Conservation (phyloP, 2,113 vertebrate species). For the Lophura nycthemera region DNA sequence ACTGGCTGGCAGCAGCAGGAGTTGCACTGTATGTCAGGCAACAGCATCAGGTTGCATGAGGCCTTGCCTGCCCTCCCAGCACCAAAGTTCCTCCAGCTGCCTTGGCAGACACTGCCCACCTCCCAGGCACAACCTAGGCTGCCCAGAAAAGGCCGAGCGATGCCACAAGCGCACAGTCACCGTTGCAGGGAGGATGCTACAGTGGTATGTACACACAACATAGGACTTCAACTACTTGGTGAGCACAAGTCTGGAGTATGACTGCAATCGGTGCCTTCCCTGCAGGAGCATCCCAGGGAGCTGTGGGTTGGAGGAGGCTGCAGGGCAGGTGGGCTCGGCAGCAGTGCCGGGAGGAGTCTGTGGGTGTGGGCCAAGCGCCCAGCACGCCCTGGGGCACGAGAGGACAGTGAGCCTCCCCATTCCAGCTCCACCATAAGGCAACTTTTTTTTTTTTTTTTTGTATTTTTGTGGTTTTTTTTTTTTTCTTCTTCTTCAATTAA, state of each 20-base stretch:
- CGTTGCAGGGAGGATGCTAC: background rate
- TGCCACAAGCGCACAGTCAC: slow-evolving; percentile 21
- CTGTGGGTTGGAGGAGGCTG: slow-evolving; percentile 5
- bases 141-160: background rate
- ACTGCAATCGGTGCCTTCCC: background rate
- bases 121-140: background rate
- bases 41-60: background rate
- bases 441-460: slow-evolving; percentile 53
- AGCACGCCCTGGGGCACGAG: background rate
- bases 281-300: background rate
- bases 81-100: background rate
- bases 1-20: background rate
- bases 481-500: slow-evolving; percentile 69
- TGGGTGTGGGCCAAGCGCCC: background rate
- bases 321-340: slow-evolving; percentile 35
- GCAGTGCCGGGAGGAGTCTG: slow-evolving; percentile 44
- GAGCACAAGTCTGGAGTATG: slow-evolving; percentile 10
- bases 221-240: background rate
- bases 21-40: background rate
- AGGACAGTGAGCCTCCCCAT: slow-evolving; percentile 8
- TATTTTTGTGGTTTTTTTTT: background rate
- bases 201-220: background rate
- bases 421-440: slow-evolving; percentile 85
- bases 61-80: background rate
- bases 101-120: background rate